Evolutionary conservation across 2,797 vertebrate species (phyloP).

Genomic region (Lagorchestes hirsutus): DNA sequence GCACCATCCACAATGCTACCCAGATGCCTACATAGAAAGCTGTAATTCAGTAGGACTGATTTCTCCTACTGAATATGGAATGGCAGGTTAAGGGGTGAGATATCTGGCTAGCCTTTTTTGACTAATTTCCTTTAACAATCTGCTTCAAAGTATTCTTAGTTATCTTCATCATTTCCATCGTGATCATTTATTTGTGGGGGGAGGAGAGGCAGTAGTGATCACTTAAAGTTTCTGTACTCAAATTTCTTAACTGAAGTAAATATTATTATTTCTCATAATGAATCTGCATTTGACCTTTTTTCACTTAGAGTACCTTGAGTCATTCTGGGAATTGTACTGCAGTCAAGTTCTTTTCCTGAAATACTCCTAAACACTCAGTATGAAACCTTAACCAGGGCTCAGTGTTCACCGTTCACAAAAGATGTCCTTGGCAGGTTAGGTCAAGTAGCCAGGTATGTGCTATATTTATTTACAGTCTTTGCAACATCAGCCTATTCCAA

Average conservation of each 20-base stretch:
- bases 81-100: neutral
- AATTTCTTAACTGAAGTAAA: neutral
- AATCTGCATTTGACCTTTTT: neutral
- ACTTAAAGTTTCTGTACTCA: neutral
- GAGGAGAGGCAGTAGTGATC: neutral
- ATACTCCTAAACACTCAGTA: neutral
- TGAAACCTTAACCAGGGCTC: neutral
- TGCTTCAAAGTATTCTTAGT: neutral
- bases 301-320: neutral
- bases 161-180: neutral
- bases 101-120: neutral
- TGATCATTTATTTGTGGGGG: neutral
- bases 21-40: neutral
- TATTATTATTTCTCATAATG: neutral
- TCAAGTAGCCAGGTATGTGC: neutral
- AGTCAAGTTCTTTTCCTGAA: neutral
- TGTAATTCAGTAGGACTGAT: neutral
- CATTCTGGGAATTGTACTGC: neutral
- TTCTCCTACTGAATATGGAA: neutral
- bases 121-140: neutral
- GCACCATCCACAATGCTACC: neutral
- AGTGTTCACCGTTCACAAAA: neutral
- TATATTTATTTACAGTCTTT: neutral
- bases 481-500: neutral
- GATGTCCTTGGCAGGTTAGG: neutral